Base-by-base conservation (phyloP, 2,888 invertebrate species). In the Apodemia hepburni region DNA sequence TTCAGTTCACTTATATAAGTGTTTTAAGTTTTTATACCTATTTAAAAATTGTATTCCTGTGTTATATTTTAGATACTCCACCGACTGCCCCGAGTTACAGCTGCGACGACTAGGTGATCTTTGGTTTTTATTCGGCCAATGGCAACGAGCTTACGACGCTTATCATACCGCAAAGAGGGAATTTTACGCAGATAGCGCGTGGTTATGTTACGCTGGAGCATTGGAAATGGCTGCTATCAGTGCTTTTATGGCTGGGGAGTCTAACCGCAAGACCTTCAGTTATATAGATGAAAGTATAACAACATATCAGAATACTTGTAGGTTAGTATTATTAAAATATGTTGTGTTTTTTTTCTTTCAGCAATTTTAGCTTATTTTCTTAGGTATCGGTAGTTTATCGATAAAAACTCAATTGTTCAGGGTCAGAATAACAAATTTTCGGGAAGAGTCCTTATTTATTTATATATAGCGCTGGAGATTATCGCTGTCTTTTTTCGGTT, bases 151-250 rank as follows among this genome's bases (percentile, higher is more conserved):
- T 8, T 98, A 97, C 85, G 97, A 97, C 72, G 95, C 97, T 0
- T 99, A 99, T 87, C 98, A 99, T 85, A 95, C 96, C 54, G 97
- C 98, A n/a, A 99, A 99, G 86, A 94, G 98, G 61, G 99, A 99
- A 82, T 99, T 99, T 82, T 97, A 97, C 78, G 96, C 96, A 1
- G 99, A 99, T 81, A 97, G 98, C 71, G 99, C 99, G 0, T 99
- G 98, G 98, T 93, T 98, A 35, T 97, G 99, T 82, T 98, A 97
- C 84, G 98, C 99, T 0, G 98, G 99, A 11, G 98, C 99, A 6
- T 89, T 98, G 60, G 98, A 98, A 92, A 98, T 99, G 98, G 98
- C 98, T 7, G 97, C 97, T 12, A 84, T 99, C 35, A 95, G 98
- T 63, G 96, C 97, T 1, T 98, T 97, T 77, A 97, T 98, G 96